Percentiles rank a stretch among this genome's conserved stretches.
These are phyloP conservation scores for Eptesicus fuscus DNA, from an alignment of 2,113 vertebrate genomes.

Conservation along the genomic window DNA sequence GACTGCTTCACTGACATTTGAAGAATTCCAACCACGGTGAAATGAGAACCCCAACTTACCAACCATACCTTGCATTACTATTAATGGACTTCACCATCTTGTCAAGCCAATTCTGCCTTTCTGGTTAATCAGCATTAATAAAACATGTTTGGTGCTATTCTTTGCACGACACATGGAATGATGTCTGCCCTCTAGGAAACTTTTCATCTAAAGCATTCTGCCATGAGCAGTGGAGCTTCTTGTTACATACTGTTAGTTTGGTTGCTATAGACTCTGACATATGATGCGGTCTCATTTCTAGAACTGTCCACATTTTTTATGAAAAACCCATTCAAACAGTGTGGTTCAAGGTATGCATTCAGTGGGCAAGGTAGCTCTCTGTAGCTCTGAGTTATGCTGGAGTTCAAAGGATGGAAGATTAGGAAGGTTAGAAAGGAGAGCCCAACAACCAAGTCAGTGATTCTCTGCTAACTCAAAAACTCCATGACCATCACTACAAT, in stretches of 20 bases:
- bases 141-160: background rate
- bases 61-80: background rate
- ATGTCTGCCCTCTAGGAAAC: background rate
- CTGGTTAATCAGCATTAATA: background rate
- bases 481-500: background rate
- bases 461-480: constrained; percentile 9
- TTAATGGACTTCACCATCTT: background rate
- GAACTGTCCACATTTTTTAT: background rate
- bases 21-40: background rate
- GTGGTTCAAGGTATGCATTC: background rate
- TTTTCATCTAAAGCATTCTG: background rate
- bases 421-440: background rate
- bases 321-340: background rate
- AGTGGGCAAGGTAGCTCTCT: background rate
- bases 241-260: background rate
- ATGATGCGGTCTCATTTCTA: constrained; percentile 17
- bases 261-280: background rate
- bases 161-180: background rate
- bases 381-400: background rate
- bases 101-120: background rate
- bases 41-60: background rate
- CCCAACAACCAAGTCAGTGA: background rate
- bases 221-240: background rate
- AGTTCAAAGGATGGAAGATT: background rate
- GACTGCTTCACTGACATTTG: background rate